Conservation (phyloP, 2,113 vertebrate genomes). For the Ariopsis seemanni region DNA sequence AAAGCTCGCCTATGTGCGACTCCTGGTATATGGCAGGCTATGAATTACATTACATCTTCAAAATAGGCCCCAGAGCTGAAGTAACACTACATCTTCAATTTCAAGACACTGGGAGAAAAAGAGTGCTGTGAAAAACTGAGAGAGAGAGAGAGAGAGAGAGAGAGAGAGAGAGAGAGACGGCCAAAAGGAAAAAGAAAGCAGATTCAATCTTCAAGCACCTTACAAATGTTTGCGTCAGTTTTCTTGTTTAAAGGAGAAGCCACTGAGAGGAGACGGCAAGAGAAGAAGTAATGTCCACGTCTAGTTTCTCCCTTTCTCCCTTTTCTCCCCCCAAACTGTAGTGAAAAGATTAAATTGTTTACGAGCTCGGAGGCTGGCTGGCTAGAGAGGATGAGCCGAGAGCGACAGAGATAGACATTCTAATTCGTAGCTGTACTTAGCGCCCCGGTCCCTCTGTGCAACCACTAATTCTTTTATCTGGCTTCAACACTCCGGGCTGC, state of each 20-base stretch:
- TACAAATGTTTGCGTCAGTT: slow-evolving; percentile 78
- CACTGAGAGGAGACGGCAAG: slow-evolving; percentile 55
- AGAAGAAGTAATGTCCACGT: slow-evolving; percentile 65
- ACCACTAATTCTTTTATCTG: slow-evolving; percentile 99
- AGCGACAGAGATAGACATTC: slow-evolving; percentile 98
- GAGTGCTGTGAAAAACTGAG: slow-evolving; percentile 40
- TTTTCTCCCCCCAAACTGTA: slow-evolving; percentile 87
- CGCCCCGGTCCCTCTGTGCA: slow-evolving; percentile 82
- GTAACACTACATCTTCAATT: slow-evolving; percentile 77
- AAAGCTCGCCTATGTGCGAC: slow-evolving; percentile 44
- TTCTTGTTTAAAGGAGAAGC: slow-evolving; percentile 75
- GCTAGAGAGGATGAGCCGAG: slow-evolving; percentile 86
- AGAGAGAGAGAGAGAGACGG: slow-evolving; percentile 58
- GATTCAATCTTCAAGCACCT: slow-evolving; percentile 77
- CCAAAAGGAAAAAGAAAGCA: slow-evolving; percentile 66
- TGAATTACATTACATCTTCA: slow-evolving; percentile 77
- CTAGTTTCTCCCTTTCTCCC: slow-evolving; percentile 40
- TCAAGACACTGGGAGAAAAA: slow-evolving; percentile 66
- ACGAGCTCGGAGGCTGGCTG: slow-evolving; percentile 88
- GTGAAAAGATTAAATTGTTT: slow-evolving; percentile 99
- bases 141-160: slow-evolving; percentile 49
- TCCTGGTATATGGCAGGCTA: slow-evolving; percentile 59
- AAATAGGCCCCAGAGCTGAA: slow-evolving; percentile 75
- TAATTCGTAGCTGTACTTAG: slow-evolving; percentile 93
- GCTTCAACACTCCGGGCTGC: slow-evolving; percentile 96